phyloP scores from a whole-genome alignment of 2,888 invertebrate species.

The Macaria liturata region DNA sequence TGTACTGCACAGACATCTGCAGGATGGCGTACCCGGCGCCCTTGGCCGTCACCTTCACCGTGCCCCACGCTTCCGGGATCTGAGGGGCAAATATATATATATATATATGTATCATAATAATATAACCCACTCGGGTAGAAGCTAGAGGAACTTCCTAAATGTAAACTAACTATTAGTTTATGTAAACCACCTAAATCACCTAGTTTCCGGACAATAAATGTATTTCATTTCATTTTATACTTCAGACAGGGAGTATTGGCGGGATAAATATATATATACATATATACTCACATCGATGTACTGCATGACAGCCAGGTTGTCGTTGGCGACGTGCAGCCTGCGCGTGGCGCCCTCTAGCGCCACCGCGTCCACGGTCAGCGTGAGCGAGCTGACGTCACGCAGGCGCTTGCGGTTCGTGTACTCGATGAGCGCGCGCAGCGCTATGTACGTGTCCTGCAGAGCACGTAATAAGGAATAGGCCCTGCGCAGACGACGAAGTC shows the following conservation, averaged over 20 bases:
- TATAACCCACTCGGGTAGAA: too few species aligned
- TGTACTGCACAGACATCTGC: slow-evolving; percentile 96
- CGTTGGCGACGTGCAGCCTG: slow-evolving; percentile 87
- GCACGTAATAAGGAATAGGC: too few species aligned
- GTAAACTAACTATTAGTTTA: too few species aligned
- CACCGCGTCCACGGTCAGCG: slow-evolving; percentile 92
- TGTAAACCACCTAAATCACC: too few species aligned
- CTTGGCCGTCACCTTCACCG: slow-evolving; percentile 94
- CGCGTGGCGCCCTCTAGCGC: slow-evolving; percentile 87
- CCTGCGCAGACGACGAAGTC: too few species aligned
- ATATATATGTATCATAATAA: too few species aligned
- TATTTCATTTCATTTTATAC: too few species aligned
- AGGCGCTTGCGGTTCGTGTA: slow-evolving; percentile 93
- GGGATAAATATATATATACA: too few species aligned
- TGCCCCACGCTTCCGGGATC: slow-evolving; percentile 97
- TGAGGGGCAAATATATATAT: slow-evolving; percentile 79
- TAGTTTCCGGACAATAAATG: too few species aligned
- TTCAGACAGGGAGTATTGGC: too few species aligned
- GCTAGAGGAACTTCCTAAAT: too few species aligned
- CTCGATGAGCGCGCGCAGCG: slow-evolving; percentile 94
- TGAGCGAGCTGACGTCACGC: slow-evolving; percentile 91
- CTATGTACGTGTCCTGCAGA: slow-evolving; percentile 90
- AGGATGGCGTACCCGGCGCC: slow-evolving; percentile 97
- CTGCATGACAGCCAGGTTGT: slow-evolving; percentile 91
- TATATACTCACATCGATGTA: slow-evolving; percentile 86